Evolutionary conservation across 2,888 invertebrate genomes (phyloP).

Genomic region (Eutolmus rufibarbis): DNA sequence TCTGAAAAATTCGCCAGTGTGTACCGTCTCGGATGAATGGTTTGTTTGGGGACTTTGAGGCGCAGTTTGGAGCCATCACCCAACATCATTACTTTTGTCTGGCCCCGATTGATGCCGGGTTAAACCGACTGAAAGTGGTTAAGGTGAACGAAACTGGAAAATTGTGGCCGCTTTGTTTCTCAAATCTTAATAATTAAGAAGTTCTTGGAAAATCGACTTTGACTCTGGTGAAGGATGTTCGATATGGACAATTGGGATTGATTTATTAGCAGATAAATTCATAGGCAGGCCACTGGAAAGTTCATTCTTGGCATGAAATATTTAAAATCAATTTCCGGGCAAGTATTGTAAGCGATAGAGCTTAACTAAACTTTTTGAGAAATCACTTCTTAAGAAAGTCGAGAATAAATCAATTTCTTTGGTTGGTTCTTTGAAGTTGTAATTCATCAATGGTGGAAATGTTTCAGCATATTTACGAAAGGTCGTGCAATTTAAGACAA

Average conservation of each 20-base stretch:
- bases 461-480: not conserved
- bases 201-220: not conserved
- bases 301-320: not conserved
- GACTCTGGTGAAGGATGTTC: not conserved
- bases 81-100: not conserved
- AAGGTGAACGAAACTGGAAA: not conserved
- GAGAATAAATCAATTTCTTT: not conserved
- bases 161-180: not conserved
- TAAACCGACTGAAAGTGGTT: slow-evolving; percentile 4
- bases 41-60: not conserved
- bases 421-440: not conserved
- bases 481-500: too few species aligned
- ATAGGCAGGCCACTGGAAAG: not conserved
- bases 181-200: not conserved
- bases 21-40: not conserved
- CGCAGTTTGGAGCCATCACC: not conserved
- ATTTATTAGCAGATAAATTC: not conserved
- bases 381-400: not conserved
- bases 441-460: not conserved
- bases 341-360: not conserved
- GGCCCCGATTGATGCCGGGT: not conserved
- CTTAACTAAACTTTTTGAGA: not conserved
- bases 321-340: not conserved
- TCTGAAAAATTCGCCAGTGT: not conserved
- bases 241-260: not conserved